Percentiles rank a stretch among this genome's conserved stretches.
These are phyloP conservation scores for Argyresthia albistria DNA, from an alignment of 2,888 invertebrate genomes.

Conservation along the genomic window DNA sequence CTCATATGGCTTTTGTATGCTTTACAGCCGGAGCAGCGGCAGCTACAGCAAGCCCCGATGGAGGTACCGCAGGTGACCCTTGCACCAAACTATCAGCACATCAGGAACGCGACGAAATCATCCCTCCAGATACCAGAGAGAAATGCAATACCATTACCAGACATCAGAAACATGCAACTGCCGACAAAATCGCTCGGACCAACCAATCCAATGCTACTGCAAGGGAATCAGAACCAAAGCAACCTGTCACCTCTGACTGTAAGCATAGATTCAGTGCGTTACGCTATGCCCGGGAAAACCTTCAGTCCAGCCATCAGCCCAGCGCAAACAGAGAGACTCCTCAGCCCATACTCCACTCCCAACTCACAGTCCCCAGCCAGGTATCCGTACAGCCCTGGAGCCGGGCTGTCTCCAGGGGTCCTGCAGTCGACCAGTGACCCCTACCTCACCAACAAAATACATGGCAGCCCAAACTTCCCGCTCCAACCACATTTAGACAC, in stretches of 20 bases:
- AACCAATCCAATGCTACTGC: neutral
- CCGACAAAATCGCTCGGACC: neutral
- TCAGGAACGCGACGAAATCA: conserved; percentile 26
- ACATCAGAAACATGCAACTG: neutral
- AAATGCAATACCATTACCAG: neutral
- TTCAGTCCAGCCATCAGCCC: conserved; percentile 56
- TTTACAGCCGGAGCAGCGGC: too few species aligned
- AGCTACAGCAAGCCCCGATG: conserved; percentile 11
- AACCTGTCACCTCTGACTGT: conserved; percentile 52
- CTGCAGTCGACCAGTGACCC: conserved; percentile 47
- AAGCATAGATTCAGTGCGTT: conserved; percentile 46
- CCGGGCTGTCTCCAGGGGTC: conserved; percentile 36
- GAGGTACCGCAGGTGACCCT: conserved; percentile 15
- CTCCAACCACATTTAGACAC: conserved; percentile 33
- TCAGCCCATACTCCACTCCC: conserved; percentile 52
- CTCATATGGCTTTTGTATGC: too few species aligned
- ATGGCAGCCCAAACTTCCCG: conserved; percentile 42
- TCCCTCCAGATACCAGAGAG: conserved; percentile 5
- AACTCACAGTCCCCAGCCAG: conserved; percentile 49
- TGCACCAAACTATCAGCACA: conserved; percentile 29
- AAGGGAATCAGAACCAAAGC: conserved; percentile 11
- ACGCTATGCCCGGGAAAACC: conserved; percentile 44
- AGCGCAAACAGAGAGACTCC: conserved; percentile 36
- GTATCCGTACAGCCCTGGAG: conserved; percentile 41
- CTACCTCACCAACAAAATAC: conserved; percentile 53